Evolutionary conservation across 2,113 vertebrate genomes (phyloP).

Genomic region (human (Homo sapiens)): DNA sequence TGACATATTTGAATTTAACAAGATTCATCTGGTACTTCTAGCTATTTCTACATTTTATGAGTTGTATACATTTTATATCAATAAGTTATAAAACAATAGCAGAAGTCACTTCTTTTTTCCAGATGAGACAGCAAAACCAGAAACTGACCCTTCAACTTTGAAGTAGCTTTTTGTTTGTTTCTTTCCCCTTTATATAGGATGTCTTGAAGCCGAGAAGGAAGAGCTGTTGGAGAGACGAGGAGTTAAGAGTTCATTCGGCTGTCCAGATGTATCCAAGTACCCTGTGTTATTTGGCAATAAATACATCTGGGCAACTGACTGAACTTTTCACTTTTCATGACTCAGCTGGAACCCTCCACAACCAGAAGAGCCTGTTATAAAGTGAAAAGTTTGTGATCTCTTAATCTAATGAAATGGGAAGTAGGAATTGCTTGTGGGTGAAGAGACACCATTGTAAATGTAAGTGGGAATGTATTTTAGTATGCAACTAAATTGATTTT

Average conservation of each 20-base stretch:
- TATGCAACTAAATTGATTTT: neutral
- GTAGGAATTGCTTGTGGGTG: neutral
- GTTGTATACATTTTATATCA: neutral
- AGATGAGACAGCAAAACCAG: neutral
- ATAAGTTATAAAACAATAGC: neutral
- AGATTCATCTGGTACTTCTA: neutral
- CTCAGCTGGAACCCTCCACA: slow-evolving; percentile 30
- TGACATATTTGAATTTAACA: neutral
- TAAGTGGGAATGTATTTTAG: neutral
- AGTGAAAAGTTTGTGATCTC: neutral
- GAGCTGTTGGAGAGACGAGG: slow-evolving; percentile 24
- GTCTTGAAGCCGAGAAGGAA: slow-evolving; percentile 47
- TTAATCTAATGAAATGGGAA: neutral
- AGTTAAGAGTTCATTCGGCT: slow-evolving; percentile 76
- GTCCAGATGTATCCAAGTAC: slow-evolving; percentile 79
- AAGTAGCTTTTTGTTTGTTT: neutral
- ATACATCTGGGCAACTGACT: slow-evolving; percentile 76
- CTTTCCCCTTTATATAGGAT: slow-evolving; percentile 30
- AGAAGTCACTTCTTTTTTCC: neutral
- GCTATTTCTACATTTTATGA: neutral
- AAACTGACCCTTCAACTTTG: neutral
- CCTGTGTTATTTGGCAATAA: slow-evolving; percentile 65
- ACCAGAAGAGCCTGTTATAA: neutral
- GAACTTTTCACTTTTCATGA: slow-evolving; percentile 74
- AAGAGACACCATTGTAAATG: neutral